A percentile compares a stretch with the other conserved stretches of the same genome.
Evolutionary conservation across 1,140 invertebrate species (phyloP).

Genomic region (Phenacoccus solenopsis): DNA sequence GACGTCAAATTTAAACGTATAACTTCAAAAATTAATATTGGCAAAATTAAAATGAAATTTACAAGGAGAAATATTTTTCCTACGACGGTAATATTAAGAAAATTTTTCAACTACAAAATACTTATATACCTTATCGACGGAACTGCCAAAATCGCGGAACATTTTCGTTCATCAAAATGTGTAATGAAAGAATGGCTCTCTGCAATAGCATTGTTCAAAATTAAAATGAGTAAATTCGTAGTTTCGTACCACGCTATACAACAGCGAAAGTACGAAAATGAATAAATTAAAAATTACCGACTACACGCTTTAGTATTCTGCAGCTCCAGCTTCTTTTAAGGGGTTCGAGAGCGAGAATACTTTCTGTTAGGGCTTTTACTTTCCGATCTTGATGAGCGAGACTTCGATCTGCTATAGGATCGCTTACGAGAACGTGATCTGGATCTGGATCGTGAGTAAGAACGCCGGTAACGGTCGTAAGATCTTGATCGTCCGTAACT

Average conservation of each 20-base stretch:
- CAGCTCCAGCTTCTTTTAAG: conserved; percentile 32
- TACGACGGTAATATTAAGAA: neutral
- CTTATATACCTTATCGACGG: neutral
- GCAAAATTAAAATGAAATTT: neutral
- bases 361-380: conserved; percentile 37
- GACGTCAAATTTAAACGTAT: too few species aligned
- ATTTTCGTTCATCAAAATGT: neutral
- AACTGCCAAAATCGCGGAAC: neutral
- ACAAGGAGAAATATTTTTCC: neutral
- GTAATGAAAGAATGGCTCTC: too few species aligned
- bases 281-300: neutral
- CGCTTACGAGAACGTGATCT: conserved; percentile 36
- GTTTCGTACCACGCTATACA: too few species aligned
- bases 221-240: too few species aligned
- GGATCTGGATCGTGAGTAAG: conserved; percentile 41
- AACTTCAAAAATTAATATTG: too few species aligned
- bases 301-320: neutral
- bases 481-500: conserved; percentile 19
- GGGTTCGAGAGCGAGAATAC: conserved; percentile 39
- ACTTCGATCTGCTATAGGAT: conserved; percentile 41
- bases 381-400: conserved; percentile 32
- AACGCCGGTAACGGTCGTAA: conserved; percentile 26
- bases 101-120: neutral
- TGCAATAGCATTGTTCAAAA: too few species aligned
- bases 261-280: neutral